These are phyloP conservation scores for Pelagia noctiluca DNA, from an alignment of 30 jellyfish, hydroid and myxozoan genomes.

Conservation along the genomic window DNA sequence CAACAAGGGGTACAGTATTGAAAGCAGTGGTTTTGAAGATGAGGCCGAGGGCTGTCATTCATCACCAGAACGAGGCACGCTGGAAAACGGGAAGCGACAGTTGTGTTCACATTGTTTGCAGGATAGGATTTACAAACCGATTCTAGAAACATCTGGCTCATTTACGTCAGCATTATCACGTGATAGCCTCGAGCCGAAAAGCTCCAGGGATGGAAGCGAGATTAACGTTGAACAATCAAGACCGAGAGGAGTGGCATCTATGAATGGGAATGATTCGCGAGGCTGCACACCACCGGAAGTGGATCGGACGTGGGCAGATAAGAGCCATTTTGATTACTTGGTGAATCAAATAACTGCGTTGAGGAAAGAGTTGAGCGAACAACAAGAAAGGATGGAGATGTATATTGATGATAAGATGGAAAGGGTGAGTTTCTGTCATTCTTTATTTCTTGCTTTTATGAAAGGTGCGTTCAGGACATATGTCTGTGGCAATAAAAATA, in stretches of 20 bases:
- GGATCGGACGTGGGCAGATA: slow-evolving; percentile 29
- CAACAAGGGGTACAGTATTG: slow-evolving; percentile 76
- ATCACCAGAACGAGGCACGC: slow-evolving; percentile 44
- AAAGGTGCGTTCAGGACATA: not conserved
- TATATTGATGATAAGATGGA: slow-evolving; percentile 61
- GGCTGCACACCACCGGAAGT: slow-evolving; percentile 20
- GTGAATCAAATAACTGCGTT: slow-evolving; percentile 79
- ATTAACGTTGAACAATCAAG: not conserved
- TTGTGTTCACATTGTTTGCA: slow-evolving; percentile 24
- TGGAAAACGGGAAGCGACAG: slow-evolving; percentile 6
- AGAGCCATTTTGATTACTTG: slow-evolving; percentile 72
- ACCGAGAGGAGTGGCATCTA: not conserved
- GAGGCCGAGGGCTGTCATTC: slow-evolving; percentile 54
- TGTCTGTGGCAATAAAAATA: not conserved
- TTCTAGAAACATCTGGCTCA: slow-evolving; percentile 14
- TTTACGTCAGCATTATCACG: not conserved
- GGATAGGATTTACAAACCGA: slow-evolving; percentile 7
- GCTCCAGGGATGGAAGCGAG: slow-evolving; percentile 4
- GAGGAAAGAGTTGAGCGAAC: slow-evolving; percentile 69
- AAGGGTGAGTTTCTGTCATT: slow-evolving; percentile 35
- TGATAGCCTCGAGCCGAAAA: slow-evolving; percentile 16
- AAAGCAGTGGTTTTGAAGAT: slow-evolving; percentile 99
- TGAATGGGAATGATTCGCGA: not conserved
- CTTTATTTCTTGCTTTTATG: not conserved
- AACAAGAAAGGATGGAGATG: slow-evolving; percentile 53